These are phyloP conservation scores for Polydesmus complanatus DNA, from an alignment of 2,888 invertebrate genomes.

Conservation along the genomic window DNA sequence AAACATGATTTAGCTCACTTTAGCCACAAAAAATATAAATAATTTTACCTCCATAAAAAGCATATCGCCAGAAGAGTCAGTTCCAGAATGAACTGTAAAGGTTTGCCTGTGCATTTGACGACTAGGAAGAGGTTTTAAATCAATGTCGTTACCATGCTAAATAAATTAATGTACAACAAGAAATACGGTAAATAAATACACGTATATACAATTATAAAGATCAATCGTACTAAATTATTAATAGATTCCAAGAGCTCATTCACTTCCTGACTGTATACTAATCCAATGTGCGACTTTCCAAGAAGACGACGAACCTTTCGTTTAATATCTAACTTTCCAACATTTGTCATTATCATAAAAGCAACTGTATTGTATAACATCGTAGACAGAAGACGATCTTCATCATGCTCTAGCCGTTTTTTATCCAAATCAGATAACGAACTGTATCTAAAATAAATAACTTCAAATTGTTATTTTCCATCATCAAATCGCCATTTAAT, in stretches of 20 bases:
- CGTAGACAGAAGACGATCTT: constrained; percentile 86
- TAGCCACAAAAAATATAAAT: background rate
- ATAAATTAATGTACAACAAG: constrained; percentile 11
- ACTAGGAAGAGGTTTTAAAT: constrained; percentile 87
- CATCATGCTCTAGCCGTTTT: constrained; percentile 92
- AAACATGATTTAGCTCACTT: background rate
- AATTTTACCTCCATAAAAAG: constrained; percentile 40
- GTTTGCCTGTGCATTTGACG: constrained; percentile 89
- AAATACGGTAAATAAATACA: background rate
- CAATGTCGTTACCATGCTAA: constrained; percentile 95
- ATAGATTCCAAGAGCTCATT: constrained; percentile 91
- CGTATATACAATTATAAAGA: too few species aligned
- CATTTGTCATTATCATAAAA: constrained; percentile 84
- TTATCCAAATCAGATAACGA: constrained; percentile 79
- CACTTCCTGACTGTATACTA: constrained; percentile 93
- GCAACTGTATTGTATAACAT: constrained; percentile 93
- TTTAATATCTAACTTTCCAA: constrained; percentile 66
- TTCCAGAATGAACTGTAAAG: constrained; percentile 92
- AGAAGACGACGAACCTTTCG: constrained; percentile 79
- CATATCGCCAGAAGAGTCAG: constrained; percentile 69
- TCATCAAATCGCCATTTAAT: constrained; percentile 1
- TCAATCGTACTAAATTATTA: constrained; percentile 70
- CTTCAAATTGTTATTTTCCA: background rate
- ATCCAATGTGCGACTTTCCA: constrained; percentile 96
- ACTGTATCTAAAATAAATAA: constrained; percentile 49